Base-by-base conservation (phyloP, 2,113 vertebrate species). In the Microtus ochrogaster region DNA sequence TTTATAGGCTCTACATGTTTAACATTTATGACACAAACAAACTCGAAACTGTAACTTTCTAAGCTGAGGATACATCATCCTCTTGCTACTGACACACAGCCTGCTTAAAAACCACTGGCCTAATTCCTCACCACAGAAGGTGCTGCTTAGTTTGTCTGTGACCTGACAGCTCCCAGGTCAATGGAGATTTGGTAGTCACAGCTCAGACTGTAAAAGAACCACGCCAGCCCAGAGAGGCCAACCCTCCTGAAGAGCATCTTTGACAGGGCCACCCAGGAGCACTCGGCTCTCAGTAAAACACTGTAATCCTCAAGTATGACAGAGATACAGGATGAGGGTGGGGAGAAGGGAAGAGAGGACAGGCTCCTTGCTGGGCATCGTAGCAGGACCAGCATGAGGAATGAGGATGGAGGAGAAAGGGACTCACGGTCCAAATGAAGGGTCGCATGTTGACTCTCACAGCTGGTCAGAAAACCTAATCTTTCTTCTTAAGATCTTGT, bases 371-470 rank as follows among this genome's bases (percentile, higher is more conserved):
- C 0, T n/a, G 8, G 68, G 82, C 52, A 28, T 1, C 5, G 4
- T 6, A 26, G 39, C 12, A 21, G 30, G 11, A 41, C 28, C 1
- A 11, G 21, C 14, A 19, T 30, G 13, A 16, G 30, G 86, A 76
- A 19, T 30, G 13, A 16, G 30, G 86, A 76, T 4, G 36, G 39
- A 36, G 49, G 74, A 44, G 24, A 39, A 33, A 13, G 11, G 73
- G 7, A 12, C 73, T 22, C 5, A 0, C 8, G 19, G 73, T 28
- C 44, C 36, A 28, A 63, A 55, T 0, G 0, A 10, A 1, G 1
- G 19, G 49, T 22, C 47, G 16, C 72, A 14, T 4, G 1, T 30
- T 3, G 41, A 76, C 5, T 89, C 47, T 66, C 28, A 55, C 8
- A 30, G n/a, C 17, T 24, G 1, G 21, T 14, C 7, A 9, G 68